These are phyloP conservation scores for Lasioglossum albipes DNA, from an alignment of 1,140 invertebrate species.

Conservation along the genomic window DNA sequence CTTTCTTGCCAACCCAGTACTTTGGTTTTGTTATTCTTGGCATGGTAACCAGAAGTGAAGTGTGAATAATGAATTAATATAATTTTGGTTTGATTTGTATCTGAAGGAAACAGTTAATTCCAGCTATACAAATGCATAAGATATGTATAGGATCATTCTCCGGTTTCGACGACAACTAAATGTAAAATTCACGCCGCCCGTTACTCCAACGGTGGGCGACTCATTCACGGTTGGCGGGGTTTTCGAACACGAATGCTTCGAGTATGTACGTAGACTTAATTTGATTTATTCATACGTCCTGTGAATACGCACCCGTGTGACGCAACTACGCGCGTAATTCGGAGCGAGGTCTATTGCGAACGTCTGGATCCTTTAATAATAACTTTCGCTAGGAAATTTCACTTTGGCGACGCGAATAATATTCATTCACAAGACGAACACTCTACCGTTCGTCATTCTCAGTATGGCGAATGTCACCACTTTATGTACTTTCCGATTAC, in stretches of 20 bases:
- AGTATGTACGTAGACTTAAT: constrained; percentile 11
- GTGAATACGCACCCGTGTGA: neutral
- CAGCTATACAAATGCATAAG: too few species aligned
- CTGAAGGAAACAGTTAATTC: too few species aligned
- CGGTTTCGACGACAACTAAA: neutral
- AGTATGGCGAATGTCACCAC: too few species aligned
- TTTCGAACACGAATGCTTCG: constrained; percentile 17
- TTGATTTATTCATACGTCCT: constrained; percentile 43
- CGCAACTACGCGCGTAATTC: neutral
- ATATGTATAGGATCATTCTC: too few species aligned
- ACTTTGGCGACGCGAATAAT: neutral
- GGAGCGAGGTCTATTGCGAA: neutral
- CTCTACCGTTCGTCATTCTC: too few species aligned
- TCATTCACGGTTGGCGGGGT: constrained; percentile 8
- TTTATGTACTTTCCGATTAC: too few species aligned
- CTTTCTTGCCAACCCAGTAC: too few species aligned
- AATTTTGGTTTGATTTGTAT: too few species aligned
- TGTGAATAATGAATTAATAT: too few species aligned
- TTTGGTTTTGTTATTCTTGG: too few species aligned
- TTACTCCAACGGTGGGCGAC: neutral
- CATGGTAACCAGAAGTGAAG: too few species aligned
- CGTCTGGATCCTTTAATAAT: neutral
- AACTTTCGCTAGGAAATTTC: neutral
- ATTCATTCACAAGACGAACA: neutral
- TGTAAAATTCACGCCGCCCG: neutral